Base-by-base conservation (phyloP, 2,888 invertebrate species). In the Acleris cristana region DNA sequence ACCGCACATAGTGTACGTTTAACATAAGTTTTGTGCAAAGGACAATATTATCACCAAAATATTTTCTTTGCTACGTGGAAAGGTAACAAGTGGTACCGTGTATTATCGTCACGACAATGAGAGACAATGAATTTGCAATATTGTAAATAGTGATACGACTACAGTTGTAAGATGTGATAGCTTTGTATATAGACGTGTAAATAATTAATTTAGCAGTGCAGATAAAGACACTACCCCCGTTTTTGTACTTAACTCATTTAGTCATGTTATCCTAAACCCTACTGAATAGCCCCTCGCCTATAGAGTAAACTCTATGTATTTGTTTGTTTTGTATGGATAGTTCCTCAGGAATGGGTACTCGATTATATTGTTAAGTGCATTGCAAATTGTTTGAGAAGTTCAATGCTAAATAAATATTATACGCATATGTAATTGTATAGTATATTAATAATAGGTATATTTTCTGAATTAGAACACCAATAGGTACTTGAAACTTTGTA, bases 1-100 rank as follows among this genome's bases (percentile, higher is more conserved):
- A 83, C 93, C 94, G 69, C 94, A 94, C 85, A 93, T 94, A 89
- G 94, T 94, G 86, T 94, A 94, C 77, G 94, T 94, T 79, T 94
- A 93, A 93, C 92, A 90, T 81, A 90, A 87, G 83, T 84, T 88
- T 85, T 85, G 81, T 75, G 83, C 84, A 83, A 86, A 83, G 84
- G 84, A 89, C 88, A 84, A 84, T 87, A 82, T 66, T 66, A 61
- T 87, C 79, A 77, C 76, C 73, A 80, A 85, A 83, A 83, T 84
- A 81, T 84, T 83, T 80, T 83, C 82, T 83, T 86, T 85, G 83
- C 83, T 85, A 79, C 77, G 81, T 80, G 81, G 80, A 81, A 81
- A 79, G 76, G 84, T 82, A 78, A 76, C 69, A 63, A 70, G 72
- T 69, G 70, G 65, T 69, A 71, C 75, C 73, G 79, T 81, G 81